A percentile compares a stretch with the other conserved stretches of the same genome.
These are phyloP conservation scores for Rhopalosiphum padi DNA, from an alignment of 1,140 invertebrate genomes.

Conservation along the genomic window DNA sequence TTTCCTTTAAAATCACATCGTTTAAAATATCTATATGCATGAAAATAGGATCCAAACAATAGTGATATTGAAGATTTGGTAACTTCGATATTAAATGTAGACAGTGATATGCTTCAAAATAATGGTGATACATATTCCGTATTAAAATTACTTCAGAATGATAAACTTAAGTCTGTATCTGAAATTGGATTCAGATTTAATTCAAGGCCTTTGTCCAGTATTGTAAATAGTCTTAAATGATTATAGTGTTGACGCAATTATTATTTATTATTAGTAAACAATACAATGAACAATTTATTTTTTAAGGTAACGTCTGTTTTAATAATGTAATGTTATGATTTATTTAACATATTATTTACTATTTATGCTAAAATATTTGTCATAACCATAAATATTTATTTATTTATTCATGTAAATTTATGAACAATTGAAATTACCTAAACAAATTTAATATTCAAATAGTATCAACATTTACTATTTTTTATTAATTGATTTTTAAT, in stretches of 20 bases:
- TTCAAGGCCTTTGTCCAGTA: neutral
- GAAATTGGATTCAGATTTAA: slow-evolving; percentile 44
- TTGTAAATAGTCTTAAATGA: slow-evolving; percentile 10
- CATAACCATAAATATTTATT: no score
- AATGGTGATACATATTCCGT: neutral
- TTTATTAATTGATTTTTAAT: no score
- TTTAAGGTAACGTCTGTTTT: no score
- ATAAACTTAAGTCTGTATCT: neutral
- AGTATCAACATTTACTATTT: no score
- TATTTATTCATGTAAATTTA: no score
- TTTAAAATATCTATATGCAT: neutral
- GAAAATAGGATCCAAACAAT: neutral
- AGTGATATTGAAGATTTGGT: neutral
- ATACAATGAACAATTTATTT: neutral
- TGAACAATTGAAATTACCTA: no score
- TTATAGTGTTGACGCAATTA: neutral
- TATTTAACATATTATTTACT: no score
- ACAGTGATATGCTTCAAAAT: neutral
- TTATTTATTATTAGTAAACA: neutral
- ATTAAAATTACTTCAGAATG: neutral
- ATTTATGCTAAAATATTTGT: no score
- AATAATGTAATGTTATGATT: no score
- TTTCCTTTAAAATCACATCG: neutral
- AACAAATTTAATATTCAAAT: no score
- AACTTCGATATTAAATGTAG: neutral